phyloP scores from a whole-genome alignment of 1,140 invertebrate species.

The Telenomus remus region DNA sequence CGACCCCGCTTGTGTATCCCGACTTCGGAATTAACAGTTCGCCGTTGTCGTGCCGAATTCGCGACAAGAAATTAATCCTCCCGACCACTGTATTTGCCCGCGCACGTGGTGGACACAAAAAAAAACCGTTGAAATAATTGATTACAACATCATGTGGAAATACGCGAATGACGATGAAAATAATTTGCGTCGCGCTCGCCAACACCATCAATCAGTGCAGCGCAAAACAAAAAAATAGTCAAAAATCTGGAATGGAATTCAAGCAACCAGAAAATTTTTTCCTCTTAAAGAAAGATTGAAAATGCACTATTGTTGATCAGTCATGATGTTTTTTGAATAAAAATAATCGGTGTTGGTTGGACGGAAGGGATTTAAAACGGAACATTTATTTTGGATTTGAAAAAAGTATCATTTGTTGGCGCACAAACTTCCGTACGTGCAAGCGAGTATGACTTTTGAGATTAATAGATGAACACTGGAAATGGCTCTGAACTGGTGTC shows the following conservation, averaged over 20 bases:
- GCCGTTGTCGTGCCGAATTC: conserved; percentile 40
- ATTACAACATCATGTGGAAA: conserved; percentile 44
- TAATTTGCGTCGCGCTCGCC: neutral
- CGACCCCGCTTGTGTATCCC: conserved; percentile 23
- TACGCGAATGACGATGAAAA: conserved; percentile 11
- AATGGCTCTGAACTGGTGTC: conserved; percentile 34
- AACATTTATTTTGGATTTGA: no score
- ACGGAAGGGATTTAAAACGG: no score
- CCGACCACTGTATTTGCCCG: conserved; percentile 29
- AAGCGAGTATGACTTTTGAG: conserved; percentile 26
- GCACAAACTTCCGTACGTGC: conserved; percentile 10
- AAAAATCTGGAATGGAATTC: no score
- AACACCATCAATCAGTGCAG: neutral
- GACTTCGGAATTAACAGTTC: conserved; percentile 53
- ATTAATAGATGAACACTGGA: conserved; percentile 47
- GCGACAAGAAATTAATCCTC: conserved; percentile 53
- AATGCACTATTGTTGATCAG: no score
- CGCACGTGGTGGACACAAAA: neutral
- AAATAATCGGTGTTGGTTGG: no score
- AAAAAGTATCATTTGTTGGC: no score
- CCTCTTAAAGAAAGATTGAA: no score
- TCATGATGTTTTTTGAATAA: no score
- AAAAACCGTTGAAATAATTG: conserved; percentile 48
- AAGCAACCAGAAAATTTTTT: no score
- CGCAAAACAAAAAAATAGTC: no score